phyloP scores from a whole-genome alignment of 2,113 vertebrate genomes.

The Scomber scombrus region DNA sequence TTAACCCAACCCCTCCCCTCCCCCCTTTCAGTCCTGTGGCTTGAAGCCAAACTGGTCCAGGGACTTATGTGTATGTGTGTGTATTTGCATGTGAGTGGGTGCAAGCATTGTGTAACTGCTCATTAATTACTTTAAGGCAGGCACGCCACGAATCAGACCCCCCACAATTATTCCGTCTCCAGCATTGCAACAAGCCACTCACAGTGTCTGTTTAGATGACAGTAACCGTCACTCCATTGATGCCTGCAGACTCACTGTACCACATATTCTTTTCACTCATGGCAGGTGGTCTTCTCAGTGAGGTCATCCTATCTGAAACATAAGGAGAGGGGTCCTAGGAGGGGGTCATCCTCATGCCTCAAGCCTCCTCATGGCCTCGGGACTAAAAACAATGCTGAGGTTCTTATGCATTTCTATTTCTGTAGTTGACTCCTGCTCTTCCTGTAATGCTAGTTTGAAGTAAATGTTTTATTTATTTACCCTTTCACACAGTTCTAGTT shows the following conservation, averaged over 20 bases:
- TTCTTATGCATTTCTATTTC: constrained; percentile 52
- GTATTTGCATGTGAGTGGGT: constrained; percentile 40
- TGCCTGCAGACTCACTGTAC: constrained; percentile 68
- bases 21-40: constrained; percentile 23
- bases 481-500: too few species aligned
- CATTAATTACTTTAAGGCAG: constrained; percentile 68
- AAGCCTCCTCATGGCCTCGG: constrained; percentile 5
- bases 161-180: constrained; percentile 54
- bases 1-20: constrained; percentile 40
- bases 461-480: constrained; percentile 11
- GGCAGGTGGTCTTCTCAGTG: constrained; percentile 76
- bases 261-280: constrained; percentile 60
- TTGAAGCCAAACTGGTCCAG: constrained; percentile 51
- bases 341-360: constrained; percentile 46
- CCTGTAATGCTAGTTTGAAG: neutral
- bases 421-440: constrained; percentile 1
- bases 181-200: constrained; percentile 36
- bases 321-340: constrained; percentile 45
- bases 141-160: constrained; percentile 72
- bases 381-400: constrained; percentile 41
- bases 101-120: constrained; percentile 52
- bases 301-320: constrained; percentile 74
- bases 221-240: constrained; percentile 76
- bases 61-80: constrained; percentile 30
- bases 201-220: constrained; percentile 57